Percentiles rank a stretch among this genome's conserved stretches.
Evolutionary conservation across 2,113 vertebrate species (phyloP).

Genomic region (Abramis brama): DNA sequence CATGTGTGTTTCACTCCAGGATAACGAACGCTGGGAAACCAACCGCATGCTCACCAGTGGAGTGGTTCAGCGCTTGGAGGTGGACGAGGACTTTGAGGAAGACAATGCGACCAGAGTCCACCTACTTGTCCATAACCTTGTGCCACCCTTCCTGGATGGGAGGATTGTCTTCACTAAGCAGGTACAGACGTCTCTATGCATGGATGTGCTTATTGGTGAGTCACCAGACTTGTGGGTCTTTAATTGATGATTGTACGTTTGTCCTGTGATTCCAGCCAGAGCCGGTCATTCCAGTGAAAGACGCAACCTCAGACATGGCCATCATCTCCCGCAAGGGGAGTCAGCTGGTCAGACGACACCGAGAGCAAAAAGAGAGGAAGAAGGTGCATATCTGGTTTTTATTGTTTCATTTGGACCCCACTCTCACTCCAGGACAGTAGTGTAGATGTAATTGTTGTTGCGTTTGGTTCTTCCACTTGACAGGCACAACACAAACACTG

Average conservation of each 20-base stretch:
- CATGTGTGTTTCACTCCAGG: conserved; percentile 71
- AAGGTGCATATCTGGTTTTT: conserved; percentile 77
- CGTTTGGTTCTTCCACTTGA: conserved; percentile 45
- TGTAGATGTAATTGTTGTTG: background rate
- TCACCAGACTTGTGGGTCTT: background rate
- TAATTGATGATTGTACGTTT: conserved; percentile 16
- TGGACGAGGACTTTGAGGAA: conserved; percentile 98
- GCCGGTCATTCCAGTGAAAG: conserved; percentile 95
- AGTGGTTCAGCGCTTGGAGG: conserved; percentile 95
- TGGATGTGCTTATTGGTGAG: background rate
- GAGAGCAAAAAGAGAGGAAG: conserved; percentile 97
- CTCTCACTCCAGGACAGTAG: background rate
- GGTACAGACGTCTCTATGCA: conserved; percentile 64
- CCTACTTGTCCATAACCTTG: conserved; percentile 93
- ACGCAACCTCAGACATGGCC: conserved; percentile 94
- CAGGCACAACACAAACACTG: conserved; percentile 99
- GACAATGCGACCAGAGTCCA: conserved; percentile 96
- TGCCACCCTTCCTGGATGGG: conserved; percentile 95
- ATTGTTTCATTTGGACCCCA: background rate
- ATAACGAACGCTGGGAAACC: conserved; percentile 98
- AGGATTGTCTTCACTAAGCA: conserved; percentile 99
- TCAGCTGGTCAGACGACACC: conserved; percentile 95
- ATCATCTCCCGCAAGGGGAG: conserved; percentile 98
- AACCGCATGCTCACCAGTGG: conserved; percentile 99
- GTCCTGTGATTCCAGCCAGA: conserved; percentile 82